A percentile compares a stretch with the other conserved stretches of the same genome.
Conservation (phyloP, 1,140 invertebrate genomes). For the Bombus fervidus region DNA sequence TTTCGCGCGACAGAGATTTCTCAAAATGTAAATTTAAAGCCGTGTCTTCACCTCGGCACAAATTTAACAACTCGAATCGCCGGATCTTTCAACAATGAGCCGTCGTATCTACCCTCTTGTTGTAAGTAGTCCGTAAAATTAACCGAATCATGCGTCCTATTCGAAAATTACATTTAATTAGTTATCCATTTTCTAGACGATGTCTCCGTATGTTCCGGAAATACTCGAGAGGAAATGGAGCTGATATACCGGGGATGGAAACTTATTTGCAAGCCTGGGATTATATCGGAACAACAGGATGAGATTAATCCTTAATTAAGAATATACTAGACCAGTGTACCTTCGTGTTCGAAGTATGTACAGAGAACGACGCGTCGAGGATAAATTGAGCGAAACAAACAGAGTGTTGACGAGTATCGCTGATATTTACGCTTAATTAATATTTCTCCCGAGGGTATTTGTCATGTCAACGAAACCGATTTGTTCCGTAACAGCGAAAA, state of each 20-base stretch:
- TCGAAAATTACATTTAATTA: background rate
- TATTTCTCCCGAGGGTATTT: background rate
- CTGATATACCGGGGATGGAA: background rate
- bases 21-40: conserved; percentile 67
- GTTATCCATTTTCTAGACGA: no score
- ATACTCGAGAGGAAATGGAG: background rate
- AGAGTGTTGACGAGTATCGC: background rate
- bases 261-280: background rate
- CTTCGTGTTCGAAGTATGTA: background rate
- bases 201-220: background rate
- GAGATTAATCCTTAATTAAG: conserved; percentile 2
- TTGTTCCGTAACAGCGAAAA: background rate
- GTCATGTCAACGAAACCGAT: background rate
- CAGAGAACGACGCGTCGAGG: background rate
- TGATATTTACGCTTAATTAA: conserved; percentile 16
- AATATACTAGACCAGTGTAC: background rate
- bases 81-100: background rate
- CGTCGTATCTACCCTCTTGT: background rate
- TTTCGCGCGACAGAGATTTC: conserved; percentile 65
- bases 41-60: conserved; percentile 47
- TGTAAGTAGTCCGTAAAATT: conserved; percentile 8
- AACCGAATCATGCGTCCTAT: background rate
- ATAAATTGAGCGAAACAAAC: background rate
- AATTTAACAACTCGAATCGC: conserved; percentile 42
- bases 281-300: no score